These are phyloP conservation scores for Herpetotheres cachinnans DNA, from an alignment of 2,113 vertebrate species.

Conservation along the genomic window DNA sequence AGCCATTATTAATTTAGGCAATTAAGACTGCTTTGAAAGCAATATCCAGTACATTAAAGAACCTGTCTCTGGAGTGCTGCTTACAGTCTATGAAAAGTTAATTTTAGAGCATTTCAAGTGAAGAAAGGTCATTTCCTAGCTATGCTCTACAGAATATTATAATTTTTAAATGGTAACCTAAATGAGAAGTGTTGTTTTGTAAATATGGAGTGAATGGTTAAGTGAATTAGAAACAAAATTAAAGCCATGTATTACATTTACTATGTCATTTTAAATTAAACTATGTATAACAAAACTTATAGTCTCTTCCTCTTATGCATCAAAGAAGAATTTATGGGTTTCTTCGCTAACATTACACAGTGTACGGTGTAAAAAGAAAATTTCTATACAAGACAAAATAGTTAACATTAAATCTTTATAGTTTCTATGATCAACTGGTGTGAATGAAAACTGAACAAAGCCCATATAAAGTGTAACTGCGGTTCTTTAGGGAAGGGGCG, in stretches of 20 bases:
- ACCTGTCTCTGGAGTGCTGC: constrained; percentile 53
- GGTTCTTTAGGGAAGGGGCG: background rate
- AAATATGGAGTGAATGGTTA: constrained; percentile 35
- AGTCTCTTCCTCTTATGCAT: background rate
- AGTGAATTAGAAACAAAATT: constrained; percentile 53
- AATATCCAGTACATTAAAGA: constrained; percentile 74
- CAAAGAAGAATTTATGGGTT: background rate
- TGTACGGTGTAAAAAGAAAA: background rate
- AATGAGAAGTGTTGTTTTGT: constrained; percentile 61
- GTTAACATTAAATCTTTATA: background rate
- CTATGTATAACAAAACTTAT: background rate
- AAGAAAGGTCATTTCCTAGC: constrained; percentile 69
- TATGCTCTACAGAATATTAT: constrained; percentile 23
- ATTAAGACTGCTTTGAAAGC: constrained; percentile 79
- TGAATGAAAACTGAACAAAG: background rate
- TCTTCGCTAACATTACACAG: background rate
- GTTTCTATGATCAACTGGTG: background rate
- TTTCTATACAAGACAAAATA: background rate
- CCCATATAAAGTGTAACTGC: background rate
- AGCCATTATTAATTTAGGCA: constrained; percentile 80
- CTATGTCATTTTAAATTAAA: background rate
- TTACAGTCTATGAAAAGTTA: constrained; percentile 64
- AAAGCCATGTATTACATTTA: background rate
- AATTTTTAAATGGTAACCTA: constrained; percentile 51
- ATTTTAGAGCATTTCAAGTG: constrained; percentile 68